Base-by-base conservation (phyloP, 2,113 vertebrate species). In the Ctenodactylus gundi region DNA sequence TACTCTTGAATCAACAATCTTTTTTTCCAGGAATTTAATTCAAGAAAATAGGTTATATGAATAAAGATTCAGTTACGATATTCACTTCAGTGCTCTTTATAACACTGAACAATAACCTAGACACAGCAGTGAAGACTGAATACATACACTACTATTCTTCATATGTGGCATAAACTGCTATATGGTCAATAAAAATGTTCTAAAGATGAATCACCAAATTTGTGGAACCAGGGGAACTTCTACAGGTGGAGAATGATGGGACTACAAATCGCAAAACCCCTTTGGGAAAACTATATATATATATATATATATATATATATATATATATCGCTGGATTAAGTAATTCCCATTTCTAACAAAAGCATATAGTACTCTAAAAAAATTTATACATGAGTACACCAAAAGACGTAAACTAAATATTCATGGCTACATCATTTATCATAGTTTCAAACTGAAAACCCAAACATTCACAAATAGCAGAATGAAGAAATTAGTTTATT, bases 251-350 rank as follows among this genome's bases (percentile, higher is more conserved):
- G n/a, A n/a, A 76, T 25, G 27, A 14, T 73, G 31, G 53, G 27
- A 67, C 49, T 90, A 25, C n/a, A 49, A 53, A 86, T 49, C 60
- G 65, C n/a, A 18, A 89, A 83, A 72, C 20, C 25, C 46, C 55
- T 86, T 53, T 78, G 70, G n/a, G 51, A 92, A 94, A 95, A 78
- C 29, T 31, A 94, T 83, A 9, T 87, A 91, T 29, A 58, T 20
- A 51, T 36, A 84, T 4, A 88, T 55, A n/a, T n/a, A n/a, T n/a
- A n/a, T n/a, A n/a, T n/a, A n/a, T 83, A 9, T 87, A 91, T 29
- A 58, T 20, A 51, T 36, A 84, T 4, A 88, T 55, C 23, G 23
- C 34, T 11, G 51, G 34, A 72, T 27, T 6, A 18, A 80, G 21
- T 11, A 90, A 83, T 78, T 89, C 17, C 18, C 6, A 68, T 20